Evolutionary conservation across 2,888 invertebrate genomes (phyloP).

Genomic region (Pasiphila rectangulata): DNA sequence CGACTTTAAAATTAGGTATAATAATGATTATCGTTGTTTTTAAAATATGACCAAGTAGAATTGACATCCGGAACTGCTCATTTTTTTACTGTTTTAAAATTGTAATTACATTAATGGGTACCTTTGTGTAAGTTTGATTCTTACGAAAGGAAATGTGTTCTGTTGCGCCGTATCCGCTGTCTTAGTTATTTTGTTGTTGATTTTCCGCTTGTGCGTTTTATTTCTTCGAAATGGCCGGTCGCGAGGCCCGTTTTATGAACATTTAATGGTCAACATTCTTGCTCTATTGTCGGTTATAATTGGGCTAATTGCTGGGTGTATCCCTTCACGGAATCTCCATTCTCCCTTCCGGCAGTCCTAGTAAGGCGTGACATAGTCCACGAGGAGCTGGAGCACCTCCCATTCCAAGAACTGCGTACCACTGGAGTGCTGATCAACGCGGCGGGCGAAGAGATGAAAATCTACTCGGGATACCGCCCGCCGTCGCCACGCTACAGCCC

Average conservation of each 20-base stretch:
- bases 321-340: constrained; percentile 59
- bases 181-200: constrained; percentile 36
- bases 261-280: constrained; percentile 40
- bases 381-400: too few species aligned
- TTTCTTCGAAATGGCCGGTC: constrained; percentile 40
- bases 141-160: constrained; percentile 44
- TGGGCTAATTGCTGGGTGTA: constrained; percentile 64
- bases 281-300: constrained; percentile 56
- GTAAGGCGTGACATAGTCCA: too few species aligned
- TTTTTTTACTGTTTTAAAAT: constrained; percentile 49
- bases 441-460: too few species aligned
- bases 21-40: constrained; percentile 75
- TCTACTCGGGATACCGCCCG: too few species aligned
- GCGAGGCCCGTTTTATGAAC: constrained; percentile 36
- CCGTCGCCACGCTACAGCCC: too few species aligned
- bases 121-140: constrained; percentile 41
- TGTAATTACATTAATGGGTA: constrained; percentile 46
- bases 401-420: too few species aligned
- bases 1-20: constrained; percentile 72
- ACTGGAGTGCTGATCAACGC: too few species aligned
- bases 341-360: too few species aligned
- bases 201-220: constrained; percentile 37
- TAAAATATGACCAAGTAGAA: constrained; percentile 62
- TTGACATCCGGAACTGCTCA: constrained; percentile 67
- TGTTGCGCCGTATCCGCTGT: constrained; percentile 45